These are phyloP conservation scores for Choloepus hoffmanni DNA, from an alignment of 2,113 vertebrate genomes.

Conservation along the genomic window DNA sequence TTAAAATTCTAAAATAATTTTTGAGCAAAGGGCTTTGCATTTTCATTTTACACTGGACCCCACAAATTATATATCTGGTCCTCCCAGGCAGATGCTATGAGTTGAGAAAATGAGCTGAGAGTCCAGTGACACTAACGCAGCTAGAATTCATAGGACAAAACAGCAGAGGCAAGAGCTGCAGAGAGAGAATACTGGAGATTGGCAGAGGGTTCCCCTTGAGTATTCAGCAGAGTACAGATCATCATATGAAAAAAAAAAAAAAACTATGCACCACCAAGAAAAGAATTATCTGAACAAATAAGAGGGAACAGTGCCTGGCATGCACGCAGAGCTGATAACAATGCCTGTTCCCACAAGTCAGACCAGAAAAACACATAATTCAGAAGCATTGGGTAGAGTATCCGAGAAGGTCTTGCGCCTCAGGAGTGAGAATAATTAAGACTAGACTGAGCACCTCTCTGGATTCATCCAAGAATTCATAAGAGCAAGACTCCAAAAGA, in stretches of 20 bases:
- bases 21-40: background rate
- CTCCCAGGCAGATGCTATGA: background rate
- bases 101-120: background rate
- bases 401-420: background rate
- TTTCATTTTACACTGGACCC: constrained; percentile 27
- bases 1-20: constrained; percentile 18
- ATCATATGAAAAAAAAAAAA: background rate
- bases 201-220: background rate
- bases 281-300: background rate
- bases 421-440: background rate
- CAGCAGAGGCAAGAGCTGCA: background rate
- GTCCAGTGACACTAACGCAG: background rate
- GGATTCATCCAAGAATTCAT: background rate
- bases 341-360: background rate
- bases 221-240: background rate
- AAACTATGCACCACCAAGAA: background rate
- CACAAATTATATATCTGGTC: background rate
- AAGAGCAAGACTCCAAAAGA: constrained; percentile 40
- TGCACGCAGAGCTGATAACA: background rate
- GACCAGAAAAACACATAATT: background rate
- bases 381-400: background rate
- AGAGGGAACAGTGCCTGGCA: background rate
- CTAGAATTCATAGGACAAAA: background rate
- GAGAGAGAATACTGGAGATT: background rate
- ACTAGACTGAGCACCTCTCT: background rate